These are phyloP conservation scores for Cerastis rubricosa DNA, from an alignment of 2,888 invertebrate species.

Conservation along the genomic window DNA sequence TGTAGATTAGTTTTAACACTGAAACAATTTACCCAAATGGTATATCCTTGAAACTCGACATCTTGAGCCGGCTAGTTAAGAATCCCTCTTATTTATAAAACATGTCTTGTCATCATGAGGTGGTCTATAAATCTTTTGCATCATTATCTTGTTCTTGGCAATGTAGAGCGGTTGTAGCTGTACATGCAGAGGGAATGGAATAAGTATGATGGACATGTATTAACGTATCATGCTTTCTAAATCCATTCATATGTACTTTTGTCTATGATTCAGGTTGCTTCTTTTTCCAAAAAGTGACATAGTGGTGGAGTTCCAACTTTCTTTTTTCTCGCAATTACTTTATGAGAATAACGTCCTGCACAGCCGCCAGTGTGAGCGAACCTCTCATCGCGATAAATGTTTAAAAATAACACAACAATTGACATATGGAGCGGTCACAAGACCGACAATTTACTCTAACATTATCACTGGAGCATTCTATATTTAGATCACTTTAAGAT, in stretches of 20 bases:
- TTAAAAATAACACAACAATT: constrained; percentile 84
- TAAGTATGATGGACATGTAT: constrained; percentile 34
- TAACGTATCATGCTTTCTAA: constrained; percentile 36
- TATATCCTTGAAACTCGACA: constrained; percentile 51
- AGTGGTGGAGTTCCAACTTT: constrained; percentile 31
- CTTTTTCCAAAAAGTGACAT: constrained; percentile 5
- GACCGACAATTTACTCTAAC: constrained; percentile 79
- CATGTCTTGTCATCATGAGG: constrained; percentile 30
- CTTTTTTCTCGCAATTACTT: constrained; percentile 49
- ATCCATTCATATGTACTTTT: constrained; percentile 17
- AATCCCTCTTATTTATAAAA: constrained; percentile 52
- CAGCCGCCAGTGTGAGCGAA: constrained; percentile 26
- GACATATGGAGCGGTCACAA: constrained; percentile 79
- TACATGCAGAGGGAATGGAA: constrained; percentile 34
- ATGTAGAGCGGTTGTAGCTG: constrained; percentile 26
- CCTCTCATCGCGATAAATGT: constrained; percentile 70
- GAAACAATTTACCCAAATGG: constrained; percentile 57
- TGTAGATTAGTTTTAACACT: constrained; percentile 29
- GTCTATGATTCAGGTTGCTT: background rate
- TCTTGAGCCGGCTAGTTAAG: constrained; percentile 30
- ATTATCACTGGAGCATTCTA: constrained; percentile 81
- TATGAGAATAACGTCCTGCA: constrained; percentile 29
- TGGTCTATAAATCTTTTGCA: constrained; percentile 44
- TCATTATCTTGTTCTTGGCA: constrained; percentile 56
- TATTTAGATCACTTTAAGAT: constrained; percentile 85